Base-by-base conservation (phyloP, 35 echinoderm and acorn worm genomes). In the Apostichopus parvimensis region DNA sequence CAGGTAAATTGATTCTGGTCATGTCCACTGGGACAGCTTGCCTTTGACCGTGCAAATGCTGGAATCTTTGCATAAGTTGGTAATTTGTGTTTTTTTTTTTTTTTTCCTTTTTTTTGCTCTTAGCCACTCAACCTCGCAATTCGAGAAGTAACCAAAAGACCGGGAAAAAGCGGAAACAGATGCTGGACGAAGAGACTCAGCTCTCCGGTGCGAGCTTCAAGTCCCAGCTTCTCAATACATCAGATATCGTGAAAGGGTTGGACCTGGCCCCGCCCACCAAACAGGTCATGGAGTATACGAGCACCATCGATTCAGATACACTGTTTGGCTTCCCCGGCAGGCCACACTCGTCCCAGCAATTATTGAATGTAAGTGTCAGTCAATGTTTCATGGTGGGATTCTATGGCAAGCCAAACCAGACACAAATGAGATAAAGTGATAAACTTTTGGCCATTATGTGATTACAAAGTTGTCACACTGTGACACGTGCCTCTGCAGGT, bases 311-410 rank as follows among this genome's bases (percentile, higher is more conserved):
- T 8, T 55, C 73, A 54, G 87, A 90, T 53, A 53, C 53, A 15
- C 20, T 90, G 66, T 90, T 90, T 90, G 87, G 73, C 21, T 76
- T 77, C 26, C 87, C 87, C 7, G 65, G 87, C 65, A 73, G 87
- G 73, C 87, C 87, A 18, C 87, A 90, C 56, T 54, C 65, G 0
- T 90, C 87, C 26, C 52, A 52, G 53, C 5, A 10, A 8, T 75
- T 90, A 6, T 22, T 77, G 34, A 53, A 90, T 73, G 87, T 90
- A 90, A 76, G 87, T 66, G 9, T 12, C 15, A 66, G 62, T 9
- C 9, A 66, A 8, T 12, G 62, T 66, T 66, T 66, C 62, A 66
- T 9, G 15, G 0, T 66, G 62, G 1, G 34, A 45, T 45, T 45
- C 34, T 45, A 4, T 45, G 34, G 34, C 34, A 45, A 45, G 34